phyloP scores from a whole-genome alignment of 2,113 vertebrate genomes.

The Macquaria ambigua region DNA sequence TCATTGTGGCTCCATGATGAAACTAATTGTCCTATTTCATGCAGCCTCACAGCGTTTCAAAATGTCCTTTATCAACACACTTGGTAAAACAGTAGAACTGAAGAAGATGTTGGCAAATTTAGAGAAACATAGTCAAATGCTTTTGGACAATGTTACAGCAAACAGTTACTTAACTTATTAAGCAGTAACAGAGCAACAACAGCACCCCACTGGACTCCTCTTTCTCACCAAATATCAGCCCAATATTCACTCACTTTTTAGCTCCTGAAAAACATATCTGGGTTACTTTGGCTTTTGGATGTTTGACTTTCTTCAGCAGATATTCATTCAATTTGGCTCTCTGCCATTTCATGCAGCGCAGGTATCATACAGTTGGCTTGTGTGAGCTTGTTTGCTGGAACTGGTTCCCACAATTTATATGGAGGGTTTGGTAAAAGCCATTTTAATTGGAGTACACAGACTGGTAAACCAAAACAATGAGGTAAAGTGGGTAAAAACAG shows the following conservation, averaged over 20 bases:
- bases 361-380: conserved; percentile 19
- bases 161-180: neutral
- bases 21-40: conserved; percentile 83
- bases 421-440: neutral
- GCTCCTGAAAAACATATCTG: conserved; percentile 17
- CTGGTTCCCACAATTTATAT: conserved; percentile 36
- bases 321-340: conserved; percentile 19
- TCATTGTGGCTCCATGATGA: conserved; percentile 77
- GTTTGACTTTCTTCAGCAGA: conserved; percentile 12
- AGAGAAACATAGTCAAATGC: too few relatives aligned
- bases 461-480: neutral
- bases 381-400: conserved; percentile 39
- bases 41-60: conserved; percentile 31
- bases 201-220: neutral
- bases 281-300: conserved; percentile 22
- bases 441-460: neutral
- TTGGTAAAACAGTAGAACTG: conserved; percentile 18
- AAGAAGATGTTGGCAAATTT: neutral
- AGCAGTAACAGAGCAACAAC: neutral
- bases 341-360: conserved; percentile 35
- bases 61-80: conserved; percentile 62
- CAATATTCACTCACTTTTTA: neutral
- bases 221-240: neutral
- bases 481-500: neutral
- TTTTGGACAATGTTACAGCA: neutral